A percentile compares a stretch with the other conserved stretches of the same genome.
These are phyloP conservation scores for Dioctria rufipes DNA, from an alignment of 2,888 invertebrate species.

Conservation along the genomic window DNA sequence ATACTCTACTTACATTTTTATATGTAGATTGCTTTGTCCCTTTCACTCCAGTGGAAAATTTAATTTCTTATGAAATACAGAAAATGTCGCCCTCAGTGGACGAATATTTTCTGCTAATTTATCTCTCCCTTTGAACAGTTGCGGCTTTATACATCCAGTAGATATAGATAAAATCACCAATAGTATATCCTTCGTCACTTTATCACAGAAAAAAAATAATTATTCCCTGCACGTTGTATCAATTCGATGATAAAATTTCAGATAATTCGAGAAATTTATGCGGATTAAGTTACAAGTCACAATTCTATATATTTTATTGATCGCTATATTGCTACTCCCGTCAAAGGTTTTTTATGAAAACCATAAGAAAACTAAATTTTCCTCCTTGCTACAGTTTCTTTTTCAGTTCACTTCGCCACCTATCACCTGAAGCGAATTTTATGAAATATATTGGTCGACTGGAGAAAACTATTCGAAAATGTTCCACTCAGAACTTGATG, in stretches of 20 bases:
- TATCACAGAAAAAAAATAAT: constrained; percentile 11
- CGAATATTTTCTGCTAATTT: constrained; percentile 19
- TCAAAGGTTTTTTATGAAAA: background rate
- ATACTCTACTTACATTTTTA: constrained; percentile 60
- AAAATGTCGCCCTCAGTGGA: constrained; percentile 43
- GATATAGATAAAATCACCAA: constrained; percentile 10
- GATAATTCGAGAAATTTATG: constrained; percentile 4
- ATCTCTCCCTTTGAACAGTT: background rate
- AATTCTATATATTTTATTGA: background rate
- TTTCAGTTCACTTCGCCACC: background rate
- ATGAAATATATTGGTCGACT: constrained; percentile 46
- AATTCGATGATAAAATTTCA: constrained; percentile 37
- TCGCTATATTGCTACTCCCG: background rate
- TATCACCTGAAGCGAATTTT: constrained; percentile 39
- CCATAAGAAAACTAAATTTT: constrained; percentile 5
- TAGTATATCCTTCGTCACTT: constrained; percentile 16
- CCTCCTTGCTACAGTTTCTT: background rate
- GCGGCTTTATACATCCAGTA: constrained; percentile 15
- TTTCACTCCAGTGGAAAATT: constrained; percentile 45
- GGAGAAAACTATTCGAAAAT: constrained; percentile 38
- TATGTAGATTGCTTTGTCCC: constrained; percentile 54
- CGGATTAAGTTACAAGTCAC: background rate
- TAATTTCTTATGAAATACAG: constrained; percentile 42
- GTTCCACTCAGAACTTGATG: constrained; percentile 32
- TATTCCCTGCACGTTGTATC: constrained; percentile 24